Conservation (phyloP, 2,888 invertebrate genomes). For the Protophormia terraenovae region DNA sequence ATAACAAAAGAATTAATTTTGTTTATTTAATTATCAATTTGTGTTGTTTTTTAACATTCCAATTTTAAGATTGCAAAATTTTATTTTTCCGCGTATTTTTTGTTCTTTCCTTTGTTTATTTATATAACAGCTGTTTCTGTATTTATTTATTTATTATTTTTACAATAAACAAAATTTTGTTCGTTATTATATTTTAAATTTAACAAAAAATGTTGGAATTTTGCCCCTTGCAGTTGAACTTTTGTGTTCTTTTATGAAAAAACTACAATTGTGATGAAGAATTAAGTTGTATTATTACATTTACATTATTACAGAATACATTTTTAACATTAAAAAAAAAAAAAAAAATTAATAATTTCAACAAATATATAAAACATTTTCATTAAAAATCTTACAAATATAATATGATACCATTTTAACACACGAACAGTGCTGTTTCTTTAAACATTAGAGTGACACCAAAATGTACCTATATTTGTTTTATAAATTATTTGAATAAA, state of each 20-base stretch:
- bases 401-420: too few species aligned
- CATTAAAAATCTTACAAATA: too few species aligned
- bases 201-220: too few species aligned
- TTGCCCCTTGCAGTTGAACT: too few species aligned
- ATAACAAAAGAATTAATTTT: background rate
- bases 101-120: background rate
- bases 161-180: background rate
- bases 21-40: background rate
- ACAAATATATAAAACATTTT: too few species aligned
- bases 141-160: background rate
- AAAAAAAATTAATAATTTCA: too few species aligned
- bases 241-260: too few species aligned
- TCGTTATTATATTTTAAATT: background rate
- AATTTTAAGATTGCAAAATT: background rate
- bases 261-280: too few species aligned
- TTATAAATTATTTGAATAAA: conserved; percentile 11
- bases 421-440: too few species aligned
- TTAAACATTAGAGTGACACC: conserved; percentile 7
- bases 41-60: background rate
- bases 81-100: background rate
- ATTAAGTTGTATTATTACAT: too few species aligned
- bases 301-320: too few species aligned
- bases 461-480: background rate
- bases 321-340: too few species aligned
- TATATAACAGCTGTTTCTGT: background rate